Evolutionary conservation across 2,113 vertebrate genomes (phyloP).

Genomic region (Cebus imitator): DNA sequence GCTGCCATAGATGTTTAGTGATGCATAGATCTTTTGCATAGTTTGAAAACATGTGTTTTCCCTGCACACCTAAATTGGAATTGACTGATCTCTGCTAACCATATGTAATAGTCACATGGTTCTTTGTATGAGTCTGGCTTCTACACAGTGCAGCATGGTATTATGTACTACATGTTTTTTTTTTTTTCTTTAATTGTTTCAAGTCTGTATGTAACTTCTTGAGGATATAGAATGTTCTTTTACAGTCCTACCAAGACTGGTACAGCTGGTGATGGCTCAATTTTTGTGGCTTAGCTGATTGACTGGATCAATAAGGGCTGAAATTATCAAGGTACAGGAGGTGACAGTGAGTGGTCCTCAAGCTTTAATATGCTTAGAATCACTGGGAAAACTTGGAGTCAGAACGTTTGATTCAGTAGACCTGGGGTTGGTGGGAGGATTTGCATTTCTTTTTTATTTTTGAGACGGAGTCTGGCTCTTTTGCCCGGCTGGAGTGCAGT

Average conservation of each 20-base stretch:
- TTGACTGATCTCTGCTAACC: constrained; percentile 50
- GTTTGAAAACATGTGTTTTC: constrained; percentile 54
- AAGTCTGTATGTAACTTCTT: not conserved
- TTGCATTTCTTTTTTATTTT: no score
- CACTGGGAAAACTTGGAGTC: not conserved
- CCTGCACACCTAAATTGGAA: constrained; percentile 61
- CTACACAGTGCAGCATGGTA: no score
- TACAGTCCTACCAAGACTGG: not conserved
- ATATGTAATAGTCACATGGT: constrained; percentile 11
- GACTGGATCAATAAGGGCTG: not conserved
- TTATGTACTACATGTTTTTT: not conserved
- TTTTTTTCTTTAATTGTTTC: constrained; percentile 4
- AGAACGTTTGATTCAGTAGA: not conserved
- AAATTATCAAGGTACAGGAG: not conserved
- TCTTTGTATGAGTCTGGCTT: not conserved
- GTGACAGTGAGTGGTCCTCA: not conserved
- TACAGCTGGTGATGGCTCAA: not conserved
- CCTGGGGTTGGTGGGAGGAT: not conserved
- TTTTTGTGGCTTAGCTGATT: not conserved
- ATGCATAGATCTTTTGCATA: constrained; percentile 3
- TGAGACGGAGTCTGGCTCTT: no score
- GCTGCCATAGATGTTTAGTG: constrained; percentile 6
- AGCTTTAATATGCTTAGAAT: not conserved
- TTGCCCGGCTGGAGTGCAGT: no score
- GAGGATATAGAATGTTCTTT: not conserved